Evolutionary conservation across 2,888 invertebrate genomes (phyloP).

Genomic region (Marasmarcha lunaedactyla): DNA sequence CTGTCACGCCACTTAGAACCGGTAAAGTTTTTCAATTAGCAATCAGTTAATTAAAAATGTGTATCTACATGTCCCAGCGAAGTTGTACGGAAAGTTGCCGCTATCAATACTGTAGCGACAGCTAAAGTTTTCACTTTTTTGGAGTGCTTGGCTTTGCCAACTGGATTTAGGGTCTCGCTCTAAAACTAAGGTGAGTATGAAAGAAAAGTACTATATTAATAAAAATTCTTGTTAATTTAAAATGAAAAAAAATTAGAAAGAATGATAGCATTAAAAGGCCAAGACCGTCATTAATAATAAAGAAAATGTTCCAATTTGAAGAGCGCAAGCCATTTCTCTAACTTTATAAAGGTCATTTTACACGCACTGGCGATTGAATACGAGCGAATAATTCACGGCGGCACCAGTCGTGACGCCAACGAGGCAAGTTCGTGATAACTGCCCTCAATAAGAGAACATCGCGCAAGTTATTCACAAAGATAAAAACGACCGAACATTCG

Average conservation of each 20-base stretch:
- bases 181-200: background rate
- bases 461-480: constrained; percentile 50
- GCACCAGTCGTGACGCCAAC: constrained; percentile 51
- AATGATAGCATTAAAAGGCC: too few species aligned
- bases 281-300: too few species aligned
- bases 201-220: too few species aligned
- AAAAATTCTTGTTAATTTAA: too few species aligned
- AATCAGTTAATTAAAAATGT: constrained; percentile 53
- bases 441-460: constrained; percentile 59
- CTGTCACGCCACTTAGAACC: constrained; percentile 26
- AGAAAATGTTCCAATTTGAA: background rate
- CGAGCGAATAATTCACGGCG: constrained; percentile 49
- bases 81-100: background rate
- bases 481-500: constrained; percentile 46
- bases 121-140: too few species aligned
- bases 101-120: too few species aligned
- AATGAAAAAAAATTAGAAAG: too few species aligned
- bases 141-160: too few species aligned
- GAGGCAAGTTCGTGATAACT: constrained; percentile 51
- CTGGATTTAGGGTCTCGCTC: background rate
- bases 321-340: constrained; percentile 5
- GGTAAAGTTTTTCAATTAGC: constrained; percentile 54
- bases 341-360: constrained; percentile 30
- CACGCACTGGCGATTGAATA: constrained; percentile 57
- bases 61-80: constrained; percentile 12